These are phyloP conservation scores for Pachyseris speciosa DNA, from an alignment of 64 coral and sea anemone species.

Conservation along the genomic window DNA sequence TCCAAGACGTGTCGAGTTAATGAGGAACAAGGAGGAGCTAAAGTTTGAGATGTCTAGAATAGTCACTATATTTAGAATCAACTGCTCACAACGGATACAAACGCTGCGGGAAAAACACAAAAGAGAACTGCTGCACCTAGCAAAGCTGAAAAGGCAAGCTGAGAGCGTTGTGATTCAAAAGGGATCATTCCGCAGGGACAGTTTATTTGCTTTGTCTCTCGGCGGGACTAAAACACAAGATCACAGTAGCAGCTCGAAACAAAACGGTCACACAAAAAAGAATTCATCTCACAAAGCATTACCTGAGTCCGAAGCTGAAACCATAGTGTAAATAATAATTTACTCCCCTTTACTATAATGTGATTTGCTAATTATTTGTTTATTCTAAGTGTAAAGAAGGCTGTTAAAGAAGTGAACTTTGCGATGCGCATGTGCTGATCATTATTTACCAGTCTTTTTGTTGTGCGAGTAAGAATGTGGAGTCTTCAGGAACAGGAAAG, in stretches of 20 bases:
- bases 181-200: conserved; percentile 14
- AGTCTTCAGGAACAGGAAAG: too few relatives aligned
- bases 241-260: neutral
- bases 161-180: conserved; percentile 13
- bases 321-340: conserved; percentile 10
- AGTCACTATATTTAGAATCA: conserved; percentile 27
- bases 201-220: conserved; percentile 4
- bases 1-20: conserved; percentile 32
- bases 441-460: too few relatives aligned
- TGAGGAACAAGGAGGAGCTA: neutral
- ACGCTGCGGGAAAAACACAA: conserved; percentile 20
- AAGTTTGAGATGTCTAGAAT: conserved; percentile 49
- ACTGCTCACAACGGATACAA: conserved; percentile 31
- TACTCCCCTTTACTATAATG: too few relatives aligned
- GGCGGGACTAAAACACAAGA: neutral
- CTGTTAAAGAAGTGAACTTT: too few relatives aligned
- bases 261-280: conserved; percentile 32
- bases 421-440: too few relatives aligned
- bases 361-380: too few relatives aligned
- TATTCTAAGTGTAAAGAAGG: too few relatives aligned
- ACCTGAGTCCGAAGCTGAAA: conserved; percentile 20
- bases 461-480: too few relatives aligned
- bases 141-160: conserved; percentile 36
- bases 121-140: conserved; percentile 50
- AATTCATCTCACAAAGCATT: neutral